A percentile compares a stretch with the other conserved stretches of the same genome.
Evolutionary conservation across 2,113 vertebrate genomes (phyloP).

Genomic region (Muntiacus reevesi): DNA sequence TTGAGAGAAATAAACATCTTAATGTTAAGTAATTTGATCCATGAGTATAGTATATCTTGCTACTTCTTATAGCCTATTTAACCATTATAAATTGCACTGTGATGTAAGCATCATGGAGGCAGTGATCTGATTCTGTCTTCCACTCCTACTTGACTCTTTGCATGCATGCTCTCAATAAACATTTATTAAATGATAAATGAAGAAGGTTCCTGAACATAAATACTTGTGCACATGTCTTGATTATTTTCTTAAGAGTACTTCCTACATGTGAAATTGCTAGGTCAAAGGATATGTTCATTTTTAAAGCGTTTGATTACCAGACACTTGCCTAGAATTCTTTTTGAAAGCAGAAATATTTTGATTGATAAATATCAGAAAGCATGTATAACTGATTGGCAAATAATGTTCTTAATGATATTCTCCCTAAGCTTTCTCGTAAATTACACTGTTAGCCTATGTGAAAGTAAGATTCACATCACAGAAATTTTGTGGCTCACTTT

Average conservation of each 20-base stretch:
- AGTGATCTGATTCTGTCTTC: neutral
- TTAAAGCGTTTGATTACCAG: neutral
- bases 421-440: neutral
- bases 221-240: neutral
- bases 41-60: neutral
- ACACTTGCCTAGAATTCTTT: neutral
- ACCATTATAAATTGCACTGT: neutral
- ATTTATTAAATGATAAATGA: neutral
- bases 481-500: neutral
- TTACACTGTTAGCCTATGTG: neutral
- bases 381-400: neutral
- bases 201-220: neutral
- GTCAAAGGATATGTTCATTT: conserved; percentile 11
- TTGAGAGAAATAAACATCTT: neutral
- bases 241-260: conserved; percentile 8
- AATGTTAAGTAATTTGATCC: neutral
- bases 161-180: neutral
- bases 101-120: neutral
- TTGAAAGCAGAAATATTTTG: neutral
- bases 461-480: neutral
- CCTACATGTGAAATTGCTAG: neutral
- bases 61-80: neutral
- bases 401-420: neutral
- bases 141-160: neutral
- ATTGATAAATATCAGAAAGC: neutral